Evolutionary conservation across 1,140 invertebrate genomes (phyloP).

Genomic region (Phocides pigmalion): DNA sequence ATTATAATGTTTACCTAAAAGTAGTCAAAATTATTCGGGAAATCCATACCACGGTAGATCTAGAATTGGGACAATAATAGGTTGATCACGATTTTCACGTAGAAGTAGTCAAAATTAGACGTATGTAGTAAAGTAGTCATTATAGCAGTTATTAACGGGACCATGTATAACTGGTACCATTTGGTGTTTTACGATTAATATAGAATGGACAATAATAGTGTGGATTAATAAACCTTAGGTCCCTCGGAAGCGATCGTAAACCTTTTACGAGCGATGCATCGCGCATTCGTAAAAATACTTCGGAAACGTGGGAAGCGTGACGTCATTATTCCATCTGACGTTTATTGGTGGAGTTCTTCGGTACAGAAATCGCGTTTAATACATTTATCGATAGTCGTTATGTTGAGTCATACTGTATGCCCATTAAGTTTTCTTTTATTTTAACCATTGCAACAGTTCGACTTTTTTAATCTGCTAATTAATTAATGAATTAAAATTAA

Average conservation of each 20-base stretch:
- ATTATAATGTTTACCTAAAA: too few species aligned
- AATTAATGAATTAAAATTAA: too few species aligned
- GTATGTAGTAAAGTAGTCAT: too few species aligned
- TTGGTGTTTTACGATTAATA: conserved; percentile 36
- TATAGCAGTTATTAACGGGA: background rate
- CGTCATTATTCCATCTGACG: conserved; percentile 60
- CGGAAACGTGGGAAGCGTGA: conserved; percentile 52
- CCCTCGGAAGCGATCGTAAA: conserved; percentile 60
- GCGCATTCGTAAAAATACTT: conserved; percentile 71
- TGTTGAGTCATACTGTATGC: background rate
- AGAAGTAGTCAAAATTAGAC: too few species aligned
- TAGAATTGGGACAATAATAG: too few species aligned
- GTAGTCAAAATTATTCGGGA: too few species aligned
- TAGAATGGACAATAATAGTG: conserved; percentile 42
- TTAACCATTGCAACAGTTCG: too few species aligned
- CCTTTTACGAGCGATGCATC: conserved; percentile 64
- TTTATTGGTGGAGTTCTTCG: conserved; percentile 53
- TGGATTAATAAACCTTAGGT: conserved; percentile 59
- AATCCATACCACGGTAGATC: too few species aligned
- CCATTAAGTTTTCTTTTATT: too few species aligned
- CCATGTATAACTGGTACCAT: conserved; percentile 18
- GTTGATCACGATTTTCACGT: too few species aligned
- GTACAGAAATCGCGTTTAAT: conserved; percentile 42
- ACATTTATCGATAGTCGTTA: conserved; percentile 55
- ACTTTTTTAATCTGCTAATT: too few species aligned